A percentile compares a stretch with the other conserved stretches of the same genome.
These are phyloP conservation scores for Podocnemis expansa DNA, from an alignment of 2,113 vertebrate species.

Conservation along the genomic window DNA sequence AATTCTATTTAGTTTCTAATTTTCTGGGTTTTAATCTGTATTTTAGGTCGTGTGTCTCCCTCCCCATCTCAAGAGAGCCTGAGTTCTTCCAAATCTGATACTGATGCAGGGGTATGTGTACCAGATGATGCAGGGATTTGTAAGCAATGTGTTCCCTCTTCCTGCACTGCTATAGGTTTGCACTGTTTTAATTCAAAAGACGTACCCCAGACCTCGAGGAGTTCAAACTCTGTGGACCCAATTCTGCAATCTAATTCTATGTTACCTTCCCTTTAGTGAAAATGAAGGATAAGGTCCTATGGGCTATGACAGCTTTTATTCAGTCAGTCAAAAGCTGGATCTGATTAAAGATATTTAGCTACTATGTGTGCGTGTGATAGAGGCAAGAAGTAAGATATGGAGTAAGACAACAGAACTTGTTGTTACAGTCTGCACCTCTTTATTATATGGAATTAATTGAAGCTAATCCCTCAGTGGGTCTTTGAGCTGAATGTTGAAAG, in stretches of 20 bases:
- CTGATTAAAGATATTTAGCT: neutral
- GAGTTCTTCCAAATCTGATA: constrained; percentile 97
- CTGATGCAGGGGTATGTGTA: constrained; percentile 87
- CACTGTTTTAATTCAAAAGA: neutral
- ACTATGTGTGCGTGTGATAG: accelerated
- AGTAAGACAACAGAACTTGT: neutral
- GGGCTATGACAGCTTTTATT: neutral
- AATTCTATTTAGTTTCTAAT: neutral
- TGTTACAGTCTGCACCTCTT: neutral
- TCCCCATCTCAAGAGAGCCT: constrained; percentile 99
- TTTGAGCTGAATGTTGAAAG: neutral
- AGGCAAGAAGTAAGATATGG: neutral
- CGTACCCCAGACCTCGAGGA: neutral
- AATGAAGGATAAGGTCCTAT: neutral
- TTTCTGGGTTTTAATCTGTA: neutral
- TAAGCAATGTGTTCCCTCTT: neutral
- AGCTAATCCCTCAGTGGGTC: neutral
- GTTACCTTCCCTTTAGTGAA: neutral
- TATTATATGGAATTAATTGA: neutral
- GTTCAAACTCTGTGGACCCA: accelerated
- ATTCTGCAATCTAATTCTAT: neutral
- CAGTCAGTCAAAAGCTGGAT: neutral
- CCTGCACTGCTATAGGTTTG: neutral
- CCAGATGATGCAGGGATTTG: neutral
- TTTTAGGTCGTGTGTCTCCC: constrained; percentile 94